These are phyloP conservation scores for Lagopus muta DNA, from an alignment of 2,113 vertebrate species.

Conservation along the genomic window DNA sequence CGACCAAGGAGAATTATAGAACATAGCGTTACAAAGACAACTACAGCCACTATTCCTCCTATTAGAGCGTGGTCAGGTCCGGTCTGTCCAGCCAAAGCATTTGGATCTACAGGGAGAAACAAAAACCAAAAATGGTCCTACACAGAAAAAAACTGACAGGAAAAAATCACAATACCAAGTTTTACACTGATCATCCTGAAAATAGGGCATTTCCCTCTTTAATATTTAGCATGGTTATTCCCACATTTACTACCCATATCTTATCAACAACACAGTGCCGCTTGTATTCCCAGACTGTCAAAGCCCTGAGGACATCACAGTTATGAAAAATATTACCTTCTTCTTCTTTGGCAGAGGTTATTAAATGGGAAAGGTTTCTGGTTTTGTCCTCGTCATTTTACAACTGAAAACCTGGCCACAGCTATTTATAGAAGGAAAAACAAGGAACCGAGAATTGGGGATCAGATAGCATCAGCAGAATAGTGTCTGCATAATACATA, in stretches of 20 bases:
- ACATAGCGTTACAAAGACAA: conserved; percentile 98
- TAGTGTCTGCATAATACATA: conserved; percentile 71
- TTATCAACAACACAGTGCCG: conserved; percentile 51
- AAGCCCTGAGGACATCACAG: conserved; percentile 48
- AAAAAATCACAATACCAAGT: neutral
- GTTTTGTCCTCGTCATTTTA: conserved; percentile 44
- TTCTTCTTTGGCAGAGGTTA: conserved; percentile 39
- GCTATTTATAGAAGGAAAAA: conserved; percentile 75
- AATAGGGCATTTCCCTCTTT: conserved; percentile 49
- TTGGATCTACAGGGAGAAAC: conserved; percentile 86
- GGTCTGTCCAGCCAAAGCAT: conserved; percentile 87
- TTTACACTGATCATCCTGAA: conserved; percentile 20
- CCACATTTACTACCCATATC: conserved; percentile 9
- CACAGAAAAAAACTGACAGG: neutral
- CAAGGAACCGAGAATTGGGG: conserved; percentile 66
- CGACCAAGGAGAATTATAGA: conserved; percentile 98
- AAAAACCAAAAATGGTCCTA: conserved; percentile 25
- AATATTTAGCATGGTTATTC: conserved; percentile 43
- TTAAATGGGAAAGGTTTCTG: conserved; percentile 58
- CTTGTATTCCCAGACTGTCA: conserved; percentile 50
- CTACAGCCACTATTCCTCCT: conserved; percentile 97
- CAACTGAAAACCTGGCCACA: conserved; percentile 58
- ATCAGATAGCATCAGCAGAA: conserved; percentile 70
- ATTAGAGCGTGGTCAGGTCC: conserved; percentile 96
- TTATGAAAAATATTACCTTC: conserved; percentile 41